A percentile compares a stretch with the other conserved stretches of the same genome.
Conservation (phyloP, 2,113 vertebrate species). For the Xenopus laevis region DNA sequence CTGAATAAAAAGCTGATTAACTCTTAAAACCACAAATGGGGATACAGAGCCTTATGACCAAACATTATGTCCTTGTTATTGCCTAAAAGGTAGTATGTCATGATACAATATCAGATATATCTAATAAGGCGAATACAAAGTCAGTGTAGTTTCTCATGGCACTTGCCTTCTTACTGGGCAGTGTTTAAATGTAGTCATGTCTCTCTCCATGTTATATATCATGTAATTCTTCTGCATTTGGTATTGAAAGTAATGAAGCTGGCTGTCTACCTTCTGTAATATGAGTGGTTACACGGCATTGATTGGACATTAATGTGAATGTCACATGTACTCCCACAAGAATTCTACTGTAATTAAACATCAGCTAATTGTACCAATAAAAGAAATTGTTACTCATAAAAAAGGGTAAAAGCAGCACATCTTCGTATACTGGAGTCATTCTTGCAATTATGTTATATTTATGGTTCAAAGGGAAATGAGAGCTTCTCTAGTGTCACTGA, state of each 20-base stretch:
- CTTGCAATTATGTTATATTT: slow-evolving; percentile 45
- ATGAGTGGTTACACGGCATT: slow-evolving; percentile 46
- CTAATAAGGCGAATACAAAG: too few species aligned
- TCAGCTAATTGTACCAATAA: slow-evolving; percentile 50
- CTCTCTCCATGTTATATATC: too few species aligned
- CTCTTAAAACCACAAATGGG: too few species aligned
- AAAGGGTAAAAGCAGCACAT: slow-evolving; percentile 35
- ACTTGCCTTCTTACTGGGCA: too few species aligned
- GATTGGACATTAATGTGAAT: slow-evolving; percentile 47
- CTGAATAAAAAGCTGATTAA: too few species aligned
- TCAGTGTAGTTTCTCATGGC: too few species aligned
- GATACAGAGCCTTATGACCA: too few species aligned
- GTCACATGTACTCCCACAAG: slow-evolving; percentile 28
- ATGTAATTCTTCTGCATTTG: too few species aligned
- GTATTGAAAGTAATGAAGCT: background rate
- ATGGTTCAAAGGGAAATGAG: slow-evolving; percentile 46
- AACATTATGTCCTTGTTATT: too few species aligned
- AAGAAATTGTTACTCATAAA: slow-evolving; percentile 45
- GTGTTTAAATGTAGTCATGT: too few species aligned
- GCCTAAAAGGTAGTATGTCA: too few species aligned
- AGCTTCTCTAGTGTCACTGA: slow-evolving; percentile 45
- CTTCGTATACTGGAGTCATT: slow-evolving; percentile 39
- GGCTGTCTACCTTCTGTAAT: slow-evolving; percentile 28
- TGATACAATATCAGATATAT: too few species aligned
- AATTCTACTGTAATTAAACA: slow-evolving; percentile 47